Base-by-base conservation (phyloP, 2,797 vertebrate genomes). In the Myotis myotis region DNA sequence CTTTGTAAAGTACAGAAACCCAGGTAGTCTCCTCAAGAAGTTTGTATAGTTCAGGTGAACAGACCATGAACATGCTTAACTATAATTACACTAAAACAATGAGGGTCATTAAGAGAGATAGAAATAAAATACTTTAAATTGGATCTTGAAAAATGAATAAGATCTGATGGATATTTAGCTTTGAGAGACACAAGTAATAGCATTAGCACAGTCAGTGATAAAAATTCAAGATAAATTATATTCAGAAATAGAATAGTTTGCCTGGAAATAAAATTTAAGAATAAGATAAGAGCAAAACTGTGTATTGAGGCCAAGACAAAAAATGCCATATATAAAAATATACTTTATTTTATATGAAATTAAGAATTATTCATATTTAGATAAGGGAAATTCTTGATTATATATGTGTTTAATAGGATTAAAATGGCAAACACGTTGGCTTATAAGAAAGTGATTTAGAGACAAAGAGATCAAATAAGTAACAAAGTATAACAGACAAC, bases 381-480 rank as follows among this genome's bases (percentile, higher is more conserved):
- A 17, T 72, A 92, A 9, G 51, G 3, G 8, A 92, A 79, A 64
- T 71, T 38, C 23, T 70, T 90, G 64, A 68, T 68, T 94, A 38
- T 25, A 38, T 25, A 49, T 55, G n/a, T 81, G 38, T 47, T 90
- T 83, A 38, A 44, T 49, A 75, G 22, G 41, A 70, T 79, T 79
- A 83, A 57, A 55, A 82, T 87, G 33, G 8, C 19, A 94, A 33
- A 94, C 10, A 62, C 10, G 30, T 78, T 82, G 1, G 25, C 64
- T 47, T 55, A 22, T 23, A 75, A 25, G 23, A 8, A 89, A 93
- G 17, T 74, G 83, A 95, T 90, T 89, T 94, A 60, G n/a, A 89
- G 30, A 86, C 16, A 78, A 84, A 87, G 38, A 81, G 72, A 87
- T 72, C 25, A 92, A 93, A 86, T 78, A 88, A 82, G 8, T 84